Percentiles rank a stretch among this genome's conserved stretches.
These are phyloP conservation scores for Plagodis dolabraria DNA, from an alignment of 2,888 invertebrate species.

Conservation along the genomic window DNA sequence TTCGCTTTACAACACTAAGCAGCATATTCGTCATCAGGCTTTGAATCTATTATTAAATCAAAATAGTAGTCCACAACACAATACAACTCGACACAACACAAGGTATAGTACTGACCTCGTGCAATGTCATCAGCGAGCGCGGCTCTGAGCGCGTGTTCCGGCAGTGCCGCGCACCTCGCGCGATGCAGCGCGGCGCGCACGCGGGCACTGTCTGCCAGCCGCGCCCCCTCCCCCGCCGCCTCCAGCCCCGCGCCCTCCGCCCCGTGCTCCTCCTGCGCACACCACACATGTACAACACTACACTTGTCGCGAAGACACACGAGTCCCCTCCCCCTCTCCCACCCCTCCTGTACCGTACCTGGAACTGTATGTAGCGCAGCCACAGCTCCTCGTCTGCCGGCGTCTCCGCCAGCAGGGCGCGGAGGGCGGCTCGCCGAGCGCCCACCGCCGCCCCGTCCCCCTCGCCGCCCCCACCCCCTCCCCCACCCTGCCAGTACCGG, in stretches of 20 bases:
- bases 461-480: slow-evolving; percentile 28
- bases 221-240: slow-evolving; percentile 35
- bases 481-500: slow-evolving; percentile 27
- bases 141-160: slow-evolving; percentile 29
- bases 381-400: slow-evolving; percentile 59
- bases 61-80: no score
- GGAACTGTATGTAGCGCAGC: slow-evolving; percentile 62
- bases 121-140: slow-evolving; percentile 28
- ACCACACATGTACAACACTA: no score
- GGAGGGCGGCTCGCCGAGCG: slow-evolving; percentile 33
- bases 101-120: not conserved
- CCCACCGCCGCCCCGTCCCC: slow-evolving; percentile 28
- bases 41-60: no score
- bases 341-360: slow-evolving; percentile 41
- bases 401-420: slow-evolving; percentile 50
- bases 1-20: no score
- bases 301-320: not conserved
- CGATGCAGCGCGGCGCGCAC: slow-evolving; percentile 42
- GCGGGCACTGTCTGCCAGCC: slow-evolving; percentile 19
- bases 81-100: no score
- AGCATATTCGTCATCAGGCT: no score
- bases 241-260: slow-evolving; percentile 37
- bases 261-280: slow-evolving; percentile 46
- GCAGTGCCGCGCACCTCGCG: slow-evolving; percentile 39
- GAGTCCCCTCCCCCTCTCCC: no score